Conservation (phyloP, 2,113 vertebrate genomes). For the rat (Rattus norvegicus) region DNA sequence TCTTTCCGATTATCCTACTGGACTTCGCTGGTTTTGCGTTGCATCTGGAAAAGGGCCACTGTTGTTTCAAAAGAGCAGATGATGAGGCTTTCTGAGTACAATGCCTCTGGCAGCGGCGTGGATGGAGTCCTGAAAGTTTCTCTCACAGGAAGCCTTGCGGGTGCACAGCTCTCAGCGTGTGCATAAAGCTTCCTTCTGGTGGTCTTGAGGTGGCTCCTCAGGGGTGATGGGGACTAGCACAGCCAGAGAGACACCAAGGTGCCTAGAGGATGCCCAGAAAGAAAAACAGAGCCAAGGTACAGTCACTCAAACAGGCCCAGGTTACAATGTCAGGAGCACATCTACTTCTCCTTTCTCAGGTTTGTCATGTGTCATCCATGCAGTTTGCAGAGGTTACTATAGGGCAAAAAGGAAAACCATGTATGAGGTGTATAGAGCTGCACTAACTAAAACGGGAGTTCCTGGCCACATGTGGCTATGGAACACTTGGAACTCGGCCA, state of each 20-base stretch:
- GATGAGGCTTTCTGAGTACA: background rate
- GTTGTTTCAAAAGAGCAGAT: background rate
- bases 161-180: background rate
- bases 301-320: background rate
- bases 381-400: background rate
- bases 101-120: rapidly evolving
- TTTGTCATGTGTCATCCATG: background rate
- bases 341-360: background rate
- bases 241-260: background rate
- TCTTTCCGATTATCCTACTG: background rate
- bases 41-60: background rate
- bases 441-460: rapidly evolving
- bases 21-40: background rate
- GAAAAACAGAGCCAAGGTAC: background rate
- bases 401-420: background rate
- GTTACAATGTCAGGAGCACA: background rate
- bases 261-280: background rate
- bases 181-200: background rate
- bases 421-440: background rate
- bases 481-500: background rate
- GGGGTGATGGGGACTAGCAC: background rate
- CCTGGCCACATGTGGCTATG: background rate
- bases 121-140: too few species aligned
- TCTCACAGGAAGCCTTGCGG: background rate
- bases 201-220: background rate